Conservation (phyloP, 2,888 invertebrate species). For the Megastigmus dorsalis region DNA sequence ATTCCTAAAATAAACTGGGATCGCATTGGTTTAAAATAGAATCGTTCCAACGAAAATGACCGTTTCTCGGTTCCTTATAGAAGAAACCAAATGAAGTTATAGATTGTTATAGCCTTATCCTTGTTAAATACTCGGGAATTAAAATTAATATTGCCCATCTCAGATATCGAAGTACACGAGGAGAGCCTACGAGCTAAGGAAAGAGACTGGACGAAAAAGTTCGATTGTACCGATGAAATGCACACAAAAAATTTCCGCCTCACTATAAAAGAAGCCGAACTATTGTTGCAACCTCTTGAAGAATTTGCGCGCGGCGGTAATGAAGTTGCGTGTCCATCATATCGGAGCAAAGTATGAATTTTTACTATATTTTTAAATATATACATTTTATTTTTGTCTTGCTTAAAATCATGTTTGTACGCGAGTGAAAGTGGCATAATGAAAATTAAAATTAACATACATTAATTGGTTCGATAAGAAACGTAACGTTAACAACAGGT, state of each 20-base stretch:
- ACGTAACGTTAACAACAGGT: constrained; percentile 54
- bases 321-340: constrained; percentile 51
- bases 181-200: constrained; percentile 52
- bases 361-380: neutral
- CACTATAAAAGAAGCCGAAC: constrained; percentile 58
- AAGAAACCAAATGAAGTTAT: no score
- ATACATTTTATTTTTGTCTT: neutral
- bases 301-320: constrained; percentile 46
- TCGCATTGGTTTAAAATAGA: no score
- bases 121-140: neutral
- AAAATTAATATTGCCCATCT: neutral
- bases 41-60: no score
- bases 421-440: neutral
- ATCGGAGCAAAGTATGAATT: constrained; percentile 52
- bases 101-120: no score
- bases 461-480: neutral
- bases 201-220: constrained; percentile 63
- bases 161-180: constrained; percentile 26
- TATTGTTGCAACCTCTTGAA: constrained; percentile 55
- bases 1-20: neutral
- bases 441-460: neutral
- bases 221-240: constrained; percentile 59
- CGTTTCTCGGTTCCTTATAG: no score
- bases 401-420: neutral
- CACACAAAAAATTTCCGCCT: constrained; percentile 60